A percentile compares a stretch with the other conserved stretches of the same genome.
Evolutionary conservation across 35 echinoderm and acorn worm genomes (phyloP).

Genomic region (Amphiura filiformis): DNA sequence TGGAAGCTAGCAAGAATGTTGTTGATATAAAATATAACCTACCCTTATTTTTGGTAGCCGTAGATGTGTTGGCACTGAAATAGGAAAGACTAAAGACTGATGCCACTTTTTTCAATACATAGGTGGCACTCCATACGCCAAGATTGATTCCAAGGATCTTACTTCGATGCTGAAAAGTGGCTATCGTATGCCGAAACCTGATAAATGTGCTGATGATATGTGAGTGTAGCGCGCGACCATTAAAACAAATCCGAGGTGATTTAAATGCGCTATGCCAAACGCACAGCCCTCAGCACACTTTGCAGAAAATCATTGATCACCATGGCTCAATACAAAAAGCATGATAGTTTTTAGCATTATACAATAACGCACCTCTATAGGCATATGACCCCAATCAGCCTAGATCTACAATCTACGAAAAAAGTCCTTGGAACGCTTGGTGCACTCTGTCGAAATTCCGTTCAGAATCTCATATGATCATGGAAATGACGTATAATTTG

Average conservation of each 20-base stretch:
- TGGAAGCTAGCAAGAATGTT: neutral
- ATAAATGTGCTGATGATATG: conserved; percentile 3
- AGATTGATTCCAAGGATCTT: neutral
- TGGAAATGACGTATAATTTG: no score
- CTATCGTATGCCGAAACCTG: conserved; percentile 23
- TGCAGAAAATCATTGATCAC: neutral
- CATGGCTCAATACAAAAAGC: no score
- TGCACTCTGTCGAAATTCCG: no score
- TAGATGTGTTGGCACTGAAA: neutral
- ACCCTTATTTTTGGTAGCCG: neutral
- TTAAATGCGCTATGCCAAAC: neutral
- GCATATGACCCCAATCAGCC: no score
- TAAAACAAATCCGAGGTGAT: neutral
- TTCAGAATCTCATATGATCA: no score
- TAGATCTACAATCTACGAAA: no score
- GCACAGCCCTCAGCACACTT: neutral
- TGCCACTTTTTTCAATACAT: neutral
- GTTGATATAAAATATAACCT: neutral
- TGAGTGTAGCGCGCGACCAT: no score
- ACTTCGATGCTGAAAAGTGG: neutral
- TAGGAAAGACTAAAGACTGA: neutral
- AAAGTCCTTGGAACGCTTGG: no score
- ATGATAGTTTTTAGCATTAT: no score
- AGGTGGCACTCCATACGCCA: conserved; percentile 15
- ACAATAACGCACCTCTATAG: no score